Conservation (phyloP, 2,797 vertebrate species). For the Parotocinclus haroldoi region DNA sequence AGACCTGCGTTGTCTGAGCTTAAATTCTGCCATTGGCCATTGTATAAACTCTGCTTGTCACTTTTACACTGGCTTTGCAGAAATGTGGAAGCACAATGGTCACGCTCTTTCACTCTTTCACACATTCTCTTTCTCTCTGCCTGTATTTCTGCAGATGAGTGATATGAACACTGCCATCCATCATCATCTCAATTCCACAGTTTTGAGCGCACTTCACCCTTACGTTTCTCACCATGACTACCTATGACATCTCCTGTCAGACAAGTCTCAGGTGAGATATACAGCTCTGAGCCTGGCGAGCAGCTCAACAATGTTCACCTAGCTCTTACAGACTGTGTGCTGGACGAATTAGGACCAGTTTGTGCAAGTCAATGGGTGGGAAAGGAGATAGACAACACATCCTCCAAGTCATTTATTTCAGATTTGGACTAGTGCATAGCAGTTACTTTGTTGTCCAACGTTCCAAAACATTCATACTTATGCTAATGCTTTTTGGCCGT, state of each 20-base stretch:
- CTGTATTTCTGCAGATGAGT: slow-evolving; percentile 24
- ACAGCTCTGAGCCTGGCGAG: slow-evolving; percentile 31
- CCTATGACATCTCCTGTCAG: slow-evolving; percentile 42
- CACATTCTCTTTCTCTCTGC: not conserved
- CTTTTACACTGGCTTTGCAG: too few relatives aligned
- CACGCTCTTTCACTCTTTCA: not conserved
- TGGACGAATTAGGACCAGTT: slow-evolving; percentile 6
- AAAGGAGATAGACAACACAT: not conserved
- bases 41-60: too few relatives aligned
- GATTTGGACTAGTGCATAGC: not conserved
- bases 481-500: too few relatives aligned
- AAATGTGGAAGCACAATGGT: too few relatives aligned
- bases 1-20: too few relatives aligned
- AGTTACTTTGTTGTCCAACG: not conserved
- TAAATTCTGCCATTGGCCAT: too few relatives aligned
- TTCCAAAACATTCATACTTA: not conserved
- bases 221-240: slow-evolving; percentile 34
- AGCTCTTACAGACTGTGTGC: slow-evolving; percentile 2
- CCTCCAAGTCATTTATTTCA: too few relatives aligned
- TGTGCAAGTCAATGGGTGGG: slow-evolving; percentile 3
- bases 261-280: slow-evolving; percentile 23
- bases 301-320: slow-evolving; percentile 15
- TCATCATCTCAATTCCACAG: slow-evolving; percentile 10
- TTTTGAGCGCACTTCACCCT: slow-evolving; percentile 26
- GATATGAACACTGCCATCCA: slow-evolving; percentile 32